These are phyloP conservation scores for Ianthella basta DNA, from an alignment of 37 sponge, comb jelly and placozoan species.

Conservation along the genomic window DNA sequence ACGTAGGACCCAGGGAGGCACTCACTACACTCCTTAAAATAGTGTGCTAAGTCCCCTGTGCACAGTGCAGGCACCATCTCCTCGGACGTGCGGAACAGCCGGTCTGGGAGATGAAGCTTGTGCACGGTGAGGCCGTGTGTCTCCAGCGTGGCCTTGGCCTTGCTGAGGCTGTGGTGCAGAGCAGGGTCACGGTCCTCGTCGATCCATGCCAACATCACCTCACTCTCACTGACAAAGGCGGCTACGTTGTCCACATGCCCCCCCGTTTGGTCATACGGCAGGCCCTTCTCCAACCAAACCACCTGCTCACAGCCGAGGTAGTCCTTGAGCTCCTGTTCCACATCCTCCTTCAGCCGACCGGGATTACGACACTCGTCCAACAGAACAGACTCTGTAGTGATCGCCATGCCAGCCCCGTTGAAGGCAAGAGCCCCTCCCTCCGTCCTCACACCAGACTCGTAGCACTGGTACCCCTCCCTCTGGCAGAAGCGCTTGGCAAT, in stretches of 20 bases:
- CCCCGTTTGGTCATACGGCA: neutral
- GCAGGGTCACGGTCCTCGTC: conserved; percentile 18
- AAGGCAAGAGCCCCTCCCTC: conserved; percentile 38
- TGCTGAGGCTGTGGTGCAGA: neutral
- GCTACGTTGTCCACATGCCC: conserved; percentile 37
- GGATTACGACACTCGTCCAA: conserved; percentile 15
- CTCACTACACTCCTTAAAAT: neutral
- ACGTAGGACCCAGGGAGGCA: conserved; percentile 33
- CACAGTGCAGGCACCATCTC: neutral
- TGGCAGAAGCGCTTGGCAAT: conserved; percentile 1
- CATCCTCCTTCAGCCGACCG: neutral
- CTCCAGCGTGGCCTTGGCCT: conserved; percentile 15
- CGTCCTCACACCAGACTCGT: neutral
- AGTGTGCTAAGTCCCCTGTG: neutral
- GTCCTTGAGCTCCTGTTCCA: neutral
- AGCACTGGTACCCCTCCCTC: neutral
- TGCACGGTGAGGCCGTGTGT: neutral
- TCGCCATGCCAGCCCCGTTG: conserved; percentile 28
- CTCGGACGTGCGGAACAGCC: neutral
- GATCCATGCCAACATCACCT: conserved; percentile 26
- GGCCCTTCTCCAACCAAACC: conserved; percentile 30
- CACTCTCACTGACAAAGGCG: conserved; percentile 32
- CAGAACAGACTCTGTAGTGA: conserved; percentile 29
- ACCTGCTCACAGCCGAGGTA: conserved; percentile 14
- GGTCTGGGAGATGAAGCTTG: conserved; percentile 10